Evolutionary conservation across 2,113 vertebrate genomes (phyloP).

Genomic region (Gadus macrocephalus): DNA sequence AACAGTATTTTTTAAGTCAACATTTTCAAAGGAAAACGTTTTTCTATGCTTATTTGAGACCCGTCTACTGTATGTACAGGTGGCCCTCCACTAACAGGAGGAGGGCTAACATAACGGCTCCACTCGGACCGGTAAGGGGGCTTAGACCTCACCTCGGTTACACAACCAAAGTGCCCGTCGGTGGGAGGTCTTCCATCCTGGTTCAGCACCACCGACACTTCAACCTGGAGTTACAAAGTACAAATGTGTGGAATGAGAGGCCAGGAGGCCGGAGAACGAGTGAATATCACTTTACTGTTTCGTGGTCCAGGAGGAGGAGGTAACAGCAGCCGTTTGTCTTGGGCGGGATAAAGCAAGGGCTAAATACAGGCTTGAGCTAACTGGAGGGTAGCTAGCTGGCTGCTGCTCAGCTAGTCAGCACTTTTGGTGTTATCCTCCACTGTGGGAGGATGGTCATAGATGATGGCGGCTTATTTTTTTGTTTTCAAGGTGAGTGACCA

Average conservation of each 20-base stretch:
- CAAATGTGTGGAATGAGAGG: constrained; percentile 40
- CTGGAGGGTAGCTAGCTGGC: constrained; percentile 13
- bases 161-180: constrained; percentile 14
- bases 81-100: constrained; percentile 10
- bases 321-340: constrained; percentile 24
- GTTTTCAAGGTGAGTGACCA: too few species aligned
- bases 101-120: not conserved
- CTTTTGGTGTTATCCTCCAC: constrained; percentile 19
- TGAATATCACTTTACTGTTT: constrained; percentile 28
- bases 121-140: not conserved
- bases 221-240: constrained; percentile 21
- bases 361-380: constrained; percentile 45
- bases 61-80: constrained; percentile 46
- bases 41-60: constrained; percentile 38
- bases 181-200: constrained; percentile 41
- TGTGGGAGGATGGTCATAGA: too few species aligned
- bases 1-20: not conserved
- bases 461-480: too few species aligned
- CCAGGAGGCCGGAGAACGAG: constrained; percentile 35
- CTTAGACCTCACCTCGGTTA: constrained; percentile 23
- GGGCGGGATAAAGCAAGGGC: constrained; percentile 24
- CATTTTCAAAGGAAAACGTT: constrained; percentile 43
- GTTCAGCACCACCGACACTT: constrained; percentile 42
- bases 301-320: constrained; percentile 25
- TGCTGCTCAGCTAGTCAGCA: constrained; percentile 52